Conservation (phyloP, 2,797 vertebrate species). For the Parambassis ranga region DNA sequence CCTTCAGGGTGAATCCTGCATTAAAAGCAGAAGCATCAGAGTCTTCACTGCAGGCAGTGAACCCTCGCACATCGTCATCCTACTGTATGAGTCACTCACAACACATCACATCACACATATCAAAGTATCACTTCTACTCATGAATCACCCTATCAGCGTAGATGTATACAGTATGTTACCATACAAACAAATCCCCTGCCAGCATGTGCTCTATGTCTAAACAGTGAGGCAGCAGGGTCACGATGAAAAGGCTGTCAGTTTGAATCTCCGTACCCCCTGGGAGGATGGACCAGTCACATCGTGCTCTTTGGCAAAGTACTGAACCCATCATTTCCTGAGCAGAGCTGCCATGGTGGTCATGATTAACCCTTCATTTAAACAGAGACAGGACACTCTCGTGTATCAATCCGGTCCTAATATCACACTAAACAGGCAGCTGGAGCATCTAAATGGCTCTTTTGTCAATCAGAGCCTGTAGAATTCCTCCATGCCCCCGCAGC, state of each 20-base stretch:
- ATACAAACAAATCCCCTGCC: constrained; percentile 36
- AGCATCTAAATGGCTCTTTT: constrained; percentile 1
- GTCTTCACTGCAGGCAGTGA: constrained; percentile 17
- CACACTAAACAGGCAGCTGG: background rate
- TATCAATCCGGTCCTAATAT: background rate
- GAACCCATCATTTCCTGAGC: background rate
- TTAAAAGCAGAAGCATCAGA: constrained; percentile 18
- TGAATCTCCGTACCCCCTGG: background rate
- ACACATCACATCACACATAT: constrained; percentile 21
- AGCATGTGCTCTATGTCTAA: constrained; percentile 16
- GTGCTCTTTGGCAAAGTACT: constrained; percentile 1
- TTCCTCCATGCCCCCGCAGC: background rate
- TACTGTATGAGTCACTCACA: constrained; percentile 43
- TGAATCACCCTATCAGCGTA: constrained; percentile 36
- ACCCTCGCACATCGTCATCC: constrained; percentile 26
- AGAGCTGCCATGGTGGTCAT: background rate
- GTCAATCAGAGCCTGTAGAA: background rate
- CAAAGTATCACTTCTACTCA: constrained; percentile 22
- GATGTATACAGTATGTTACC: constrained; percentile 29
- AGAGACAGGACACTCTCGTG: background rate
- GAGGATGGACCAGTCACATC: constrained; percentile 1
- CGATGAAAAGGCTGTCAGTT: constrained; percentile 3
- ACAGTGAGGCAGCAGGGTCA: constrained; percentile 1
- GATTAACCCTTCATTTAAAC: background rate
- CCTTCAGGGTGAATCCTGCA: constrained; percentile 17